These are phyloP conservation scores for Blennius ocellaris DNA, from an alignment of 2,113 vertebrate species.

Conservation along the genomic window DNA sequence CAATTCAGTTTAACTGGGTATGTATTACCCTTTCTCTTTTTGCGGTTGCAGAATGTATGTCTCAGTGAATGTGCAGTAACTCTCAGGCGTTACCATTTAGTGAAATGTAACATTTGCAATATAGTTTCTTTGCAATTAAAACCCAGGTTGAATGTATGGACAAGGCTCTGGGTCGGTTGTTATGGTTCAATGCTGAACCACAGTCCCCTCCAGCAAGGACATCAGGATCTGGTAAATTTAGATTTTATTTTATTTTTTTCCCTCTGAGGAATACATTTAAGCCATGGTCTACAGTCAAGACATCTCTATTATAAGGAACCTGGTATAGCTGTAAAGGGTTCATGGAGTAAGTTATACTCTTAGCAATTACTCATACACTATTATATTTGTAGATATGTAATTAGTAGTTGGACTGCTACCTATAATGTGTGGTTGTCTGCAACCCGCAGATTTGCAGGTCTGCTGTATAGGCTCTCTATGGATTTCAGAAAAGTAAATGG, in stretches of 20 bases:
- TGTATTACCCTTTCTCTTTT: conserved; percentile 4
- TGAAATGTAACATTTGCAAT: neutral
- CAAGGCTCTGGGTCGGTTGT: conserved; percentile 3
- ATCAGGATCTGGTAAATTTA: conserved; percentile 4
- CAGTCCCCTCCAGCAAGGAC: neutral
- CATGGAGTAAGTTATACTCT: no score
- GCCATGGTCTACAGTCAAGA: neutral
- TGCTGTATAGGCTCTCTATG: no score
- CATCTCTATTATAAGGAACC: no score
- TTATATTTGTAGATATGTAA: no score
- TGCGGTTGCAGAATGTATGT: neutral
- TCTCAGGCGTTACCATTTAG: conserved; percentile 12
- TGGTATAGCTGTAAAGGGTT: no score
- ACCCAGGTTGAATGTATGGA: neutral
- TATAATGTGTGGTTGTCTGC: no score
- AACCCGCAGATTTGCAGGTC: no score
- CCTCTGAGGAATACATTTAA: neutral
- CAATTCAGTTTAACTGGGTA: conserved; percentile 11
- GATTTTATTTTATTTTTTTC: neutral
- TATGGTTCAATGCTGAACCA: conserved; percentile 16
- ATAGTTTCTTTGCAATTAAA: conserved; percentile 4
- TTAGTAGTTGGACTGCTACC: no score
- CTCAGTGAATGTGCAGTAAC: neutral
- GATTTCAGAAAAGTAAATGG: no score
- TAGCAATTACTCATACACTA: no score